Base-by-base conservation (phyloP, 2,113 vertebrate species). In the Nicator chloris region DNA sequence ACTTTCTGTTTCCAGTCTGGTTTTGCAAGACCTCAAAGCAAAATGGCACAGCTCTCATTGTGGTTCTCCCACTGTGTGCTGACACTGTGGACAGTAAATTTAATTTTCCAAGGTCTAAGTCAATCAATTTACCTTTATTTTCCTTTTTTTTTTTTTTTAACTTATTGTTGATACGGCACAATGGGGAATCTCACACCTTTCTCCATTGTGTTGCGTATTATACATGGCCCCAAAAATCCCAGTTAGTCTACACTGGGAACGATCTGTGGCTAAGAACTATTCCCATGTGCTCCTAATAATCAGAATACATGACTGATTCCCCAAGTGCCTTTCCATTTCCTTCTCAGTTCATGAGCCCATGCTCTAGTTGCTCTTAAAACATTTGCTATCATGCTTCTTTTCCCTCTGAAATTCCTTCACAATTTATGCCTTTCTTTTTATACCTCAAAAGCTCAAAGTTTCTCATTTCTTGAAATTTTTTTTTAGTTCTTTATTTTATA, bases 221-320 rank as follows among this genome's bases (percentile, higher is more conserved):
- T 13, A 39, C 4, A 15, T 0, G 0, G 8, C 28, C 9, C 20
- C 35, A 33, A 8, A 13, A 84, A 59, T 18, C 17, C 17, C 21
- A 68, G 13, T 10, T 19, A 35, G 9, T 21, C 26, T n/a, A 23
- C 15, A 12, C 4, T 47, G 42, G 64, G 63, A 53, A 57, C 24
- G 16, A 42, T 57, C 11, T 56, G 22, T 9, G 44, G 27, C 20
- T 42, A n/a, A 56, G 70, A 87, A 59, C 2, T 15, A 8, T 47
- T 57, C 30, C 45, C 37, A 45, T 28, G 6, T 53, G 20, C 11
- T 64, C 24, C 49, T 35, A 35, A 76, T 65, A 91, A 76, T 57
- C 45, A 69, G 37, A 85, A 68, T 26, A 42, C 10, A 23, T 37
- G 27, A 14, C 5, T 54, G 33, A 44, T 57, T 79, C 19, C 4